Conservation (phyloP, 2,888 invertebrate species). For the Apoda limacodes region DNA sequence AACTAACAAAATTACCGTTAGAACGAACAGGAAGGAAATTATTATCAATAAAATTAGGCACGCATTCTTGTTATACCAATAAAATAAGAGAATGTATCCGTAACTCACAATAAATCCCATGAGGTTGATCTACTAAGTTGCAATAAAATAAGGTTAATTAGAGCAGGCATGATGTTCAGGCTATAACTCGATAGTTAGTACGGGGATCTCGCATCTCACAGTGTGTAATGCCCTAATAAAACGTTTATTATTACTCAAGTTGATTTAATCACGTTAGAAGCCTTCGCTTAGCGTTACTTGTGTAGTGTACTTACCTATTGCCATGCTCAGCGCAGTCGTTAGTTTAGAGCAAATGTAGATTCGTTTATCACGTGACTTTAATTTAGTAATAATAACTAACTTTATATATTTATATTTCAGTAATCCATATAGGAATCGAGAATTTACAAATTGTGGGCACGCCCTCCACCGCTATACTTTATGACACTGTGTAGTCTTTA, state of each 20-base stretch:
- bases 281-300: constrained; percentile 19
- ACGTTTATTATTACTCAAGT: constrained; percentile 40
- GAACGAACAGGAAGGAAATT: constrained; percentile 3
- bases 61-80: constrained; percentile 20
- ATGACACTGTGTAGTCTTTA: too few relatives aligned
- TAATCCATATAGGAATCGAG: too few relatives aligned
- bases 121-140: constrained; percentile 31
- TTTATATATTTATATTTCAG: too few relatives aligned
- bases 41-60: constrained; percentile 6
- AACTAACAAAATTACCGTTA: too few relatives aligned
- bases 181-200: constrained; percentile 27
- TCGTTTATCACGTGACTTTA: too few relatives aligned
- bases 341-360: too few relatives aligned
- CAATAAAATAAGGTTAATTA: constrained; percentile 49
- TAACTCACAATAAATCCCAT: constrained; percentile 38
- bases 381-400: too few relatives aligned
- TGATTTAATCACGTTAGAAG: constrained; percentile 39
- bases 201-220: constrained; percentile 24
- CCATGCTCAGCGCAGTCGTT: too few relatives aligned
- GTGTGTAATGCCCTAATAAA: constrained; percentile 39
- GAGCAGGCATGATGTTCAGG: constrained; percentile 30
- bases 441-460: too few relatives aligned
- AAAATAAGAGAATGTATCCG: constrained; percentile 25
- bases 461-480: too few relatives aligned
- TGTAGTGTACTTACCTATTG: too few relatives aligned